A percentile compares a stretch with the other conserved stretches of the same genome.
phyloP scores from a whole-genome alignment of 2,797 vertebrate species.

The Eulemur rubriventer region DNA sequence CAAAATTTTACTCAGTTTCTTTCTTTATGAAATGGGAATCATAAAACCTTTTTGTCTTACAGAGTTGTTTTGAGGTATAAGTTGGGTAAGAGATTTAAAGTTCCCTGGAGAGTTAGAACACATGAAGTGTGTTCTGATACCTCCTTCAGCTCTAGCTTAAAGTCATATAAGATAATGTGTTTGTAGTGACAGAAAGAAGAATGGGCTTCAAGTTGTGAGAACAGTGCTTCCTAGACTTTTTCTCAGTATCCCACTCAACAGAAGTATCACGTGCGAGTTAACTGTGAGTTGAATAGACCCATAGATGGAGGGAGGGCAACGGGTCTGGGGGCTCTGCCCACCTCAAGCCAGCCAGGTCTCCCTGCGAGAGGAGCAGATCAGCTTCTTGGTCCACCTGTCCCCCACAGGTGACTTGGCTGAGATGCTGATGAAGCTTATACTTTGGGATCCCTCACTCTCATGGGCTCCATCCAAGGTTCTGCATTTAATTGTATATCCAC shows the following conservation, averaged over 20 bases:
- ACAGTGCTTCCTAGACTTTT: neutral
- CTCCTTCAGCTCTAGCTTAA: neutral
- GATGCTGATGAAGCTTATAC: neutral
- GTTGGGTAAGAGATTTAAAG: conserved; percentile 2
- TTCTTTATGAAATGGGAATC: neutral
- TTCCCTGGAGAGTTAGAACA: neutral
- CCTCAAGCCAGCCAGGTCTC: neutral
- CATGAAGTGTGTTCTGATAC: neutral
- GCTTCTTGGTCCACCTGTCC: neutral
- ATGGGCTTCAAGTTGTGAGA: neutral
- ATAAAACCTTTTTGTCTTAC: conserved; percentile 25
- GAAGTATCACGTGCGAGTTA: neutral
- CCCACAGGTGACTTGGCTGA: neutral
- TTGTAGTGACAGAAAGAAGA: neutral
- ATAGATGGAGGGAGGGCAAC: too few species aligned
- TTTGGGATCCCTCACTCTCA: neutral
- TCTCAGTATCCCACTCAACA: neutral
- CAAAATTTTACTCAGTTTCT: neutral
- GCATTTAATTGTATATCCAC: neutral
- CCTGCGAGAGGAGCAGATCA: neutral
- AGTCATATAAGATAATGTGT: neutral
- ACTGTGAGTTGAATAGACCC: too few species aligned
- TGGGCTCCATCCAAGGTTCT: neutral
- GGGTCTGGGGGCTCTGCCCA: neutral
- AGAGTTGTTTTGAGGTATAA: conserved; percentile 45